A percentile compares a stretch with the other conserved stretches of the same genome.
Evolutionary conservation across 37 sponge, comb jelly and placozoan genomes (phyloP).

Genomic region (Ephydatia muelleri): DNA sequence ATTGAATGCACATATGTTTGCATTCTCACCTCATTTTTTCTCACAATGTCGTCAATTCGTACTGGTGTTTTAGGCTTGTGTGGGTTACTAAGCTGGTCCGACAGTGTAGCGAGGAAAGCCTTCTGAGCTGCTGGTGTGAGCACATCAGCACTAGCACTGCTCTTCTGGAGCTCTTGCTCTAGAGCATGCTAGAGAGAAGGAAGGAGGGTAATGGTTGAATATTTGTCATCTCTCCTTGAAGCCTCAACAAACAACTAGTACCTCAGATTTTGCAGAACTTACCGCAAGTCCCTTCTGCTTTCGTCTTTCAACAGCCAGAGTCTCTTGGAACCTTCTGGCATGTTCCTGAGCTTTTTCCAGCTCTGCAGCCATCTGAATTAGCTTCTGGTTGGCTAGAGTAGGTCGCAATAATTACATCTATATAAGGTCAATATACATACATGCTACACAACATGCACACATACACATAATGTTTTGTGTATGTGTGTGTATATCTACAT

Average conservation of each 20-base stretch:
- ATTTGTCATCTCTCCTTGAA: too few species aligned
- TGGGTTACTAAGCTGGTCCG: slow-evolving; percentile 44
- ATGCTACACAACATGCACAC: too few species aligned
- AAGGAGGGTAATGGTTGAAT: not conserved
- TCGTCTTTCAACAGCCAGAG: slow-evolving; percentile 66
- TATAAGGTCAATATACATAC: too few species aligned
- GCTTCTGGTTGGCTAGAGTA: slow-evolving; percentile 64
- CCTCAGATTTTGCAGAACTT: not conserved
- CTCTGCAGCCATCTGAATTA: slow-evolving; percentile 71
- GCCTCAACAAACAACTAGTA: not conserved
- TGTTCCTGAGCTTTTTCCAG: slow-evolving; percentile 77
- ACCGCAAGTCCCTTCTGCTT: slow-evolving; percentile 81
- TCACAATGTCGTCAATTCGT: slow-evolving; percentile 72
- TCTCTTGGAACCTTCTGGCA: slow-evolving; percentile 79
- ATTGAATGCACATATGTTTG: too few species aligned
- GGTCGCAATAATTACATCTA: not conserved
- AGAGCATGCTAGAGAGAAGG: slow-evolving; percentile 67
- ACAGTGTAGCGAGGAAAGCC: slow-evolving; percentile 78
- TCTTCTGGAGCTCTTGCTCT: slow-evolving; percentile 76
- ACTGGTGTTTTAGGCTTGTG: slow-evolving; percentile 44
- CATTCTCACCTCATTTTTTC: slow-evolving; percentile 78
- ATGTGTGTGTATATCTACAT: not conserved
- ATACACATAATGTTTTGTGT: not conserved
- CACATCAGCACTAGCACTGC: slow-evolving; percentile 9
- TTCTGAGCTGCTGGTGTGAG: slow-evolving; percentile 62